These are phyloP conservation scores for Chelonia mydas DNA, from an alignment of 2,797 vertebrate genomes.

Conservation along the genomic window DNA sequence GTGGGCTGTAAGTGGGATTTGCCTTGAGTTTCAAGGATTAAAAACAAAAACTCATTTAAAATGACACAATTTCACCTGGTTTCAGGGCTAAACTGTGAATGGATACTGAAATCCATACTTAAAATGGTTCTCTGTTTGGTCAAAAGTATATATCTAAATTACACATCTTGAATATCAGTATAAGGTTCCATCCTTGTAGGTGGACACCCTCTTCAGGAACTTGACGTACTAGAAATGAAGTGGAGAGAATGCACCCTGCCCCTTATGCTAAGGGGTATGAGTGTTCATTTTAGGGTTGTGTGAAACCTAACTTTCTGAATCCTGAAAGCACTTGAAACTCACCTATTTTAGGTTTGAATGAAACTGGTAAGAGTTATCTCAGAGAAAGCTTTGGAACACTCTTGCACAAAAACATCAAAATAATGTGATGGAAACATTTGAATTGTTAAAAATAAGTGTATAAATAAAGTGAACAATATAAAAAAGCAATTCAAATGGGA, in stretches of 20 bases:
- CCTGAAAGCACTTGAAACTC: background rate
- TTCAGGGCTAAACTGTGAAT: background rate
- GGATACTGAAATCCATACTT: background rate
- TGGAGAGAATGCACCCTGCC: background rate
- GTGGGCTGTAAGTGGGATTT: too few species aligned
- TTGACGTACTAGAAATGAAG: background rate
- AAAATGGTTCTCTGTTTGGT: background rate
- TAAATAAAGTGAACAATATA: background rate
- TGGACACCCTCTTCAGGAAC: background rate
- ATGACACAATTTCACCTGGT: background rate
- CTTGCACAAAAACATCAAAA: background rate
- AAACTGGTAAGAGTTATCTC: background rate
- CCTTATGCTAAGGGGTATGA: background rate
- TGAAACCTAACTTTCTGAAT: background rate
- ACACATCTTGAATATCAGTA: background rate
- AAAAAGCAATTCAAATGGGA: background rate
- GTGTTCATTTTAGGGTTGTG: background rate
- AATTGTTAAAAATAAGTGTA: background rate
- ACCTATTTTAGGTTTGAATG: background rate
- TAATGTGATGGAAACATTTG: background rate
- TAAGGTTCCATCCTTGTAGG: background rate
- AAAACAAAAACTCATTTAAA: background rate
- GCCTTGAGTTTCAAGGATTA: background rate
- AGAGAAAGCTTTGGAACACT: background rate
- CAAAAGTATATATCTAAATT: background rate